Evolutionary conservation across 1,140 invertebrate genomes (phyloP), one percentile per base, ranked within the genome.

Genomic region (Drosophila rufa): DNA sequence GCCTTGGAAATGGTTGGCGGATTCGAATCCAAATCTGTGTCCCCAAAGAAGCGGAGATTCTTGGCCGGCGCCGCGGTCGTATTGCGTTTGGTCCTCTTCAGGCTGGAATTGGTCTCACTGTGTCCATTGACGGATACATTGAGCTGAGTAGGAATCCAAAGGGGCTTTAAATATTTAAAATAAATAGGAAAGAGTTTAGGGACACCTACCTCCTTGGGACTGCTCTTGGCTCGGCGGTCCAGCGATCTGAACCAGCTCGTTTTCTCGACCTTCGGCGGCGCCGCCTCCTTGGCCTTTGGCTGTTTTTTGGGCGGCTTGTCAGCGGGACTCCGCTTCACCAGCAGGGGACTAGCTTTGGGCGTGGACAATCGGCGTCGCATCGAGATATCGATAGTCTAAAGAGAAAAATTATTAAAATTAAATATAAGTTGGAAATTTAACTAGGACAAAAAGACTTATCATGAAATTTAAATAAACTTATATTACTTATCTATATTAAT

Each of bases 21-120:
- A 92, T 95, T 95, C 5, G 96, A 96, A 81, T 96, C 96, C 55
- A 94, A 93, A 87, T 97, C 96, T 2, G 96, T 97, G 91, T 97
- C 96, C 2, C 96, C 96, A 91, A 97, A 97, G 93, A 97, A 97
- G 36, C 96, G 94, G 6, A 97, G 93, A 93, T 95, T 96, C 82
- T 96, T 96, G 78, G 90, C 94, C 75, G 83, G 93, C 78, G 57
- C 94, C 87, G 65, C 93, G 92, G 40, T 85, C 85, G 73, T 86
- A 93, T 71, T 80, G 85, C 91, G 86, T 48, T 94, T 93, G 92
- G 85, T 93, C 93, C 75, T 79, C 79, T 76, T 91, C 74, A 84
- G 92, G 17, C 93, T 93, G 82, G 93, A 94, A 11, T 92, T 93
- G 48, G 51, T 61, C 75, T 94, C 94, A 59, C 94, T 93, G 79